Conservation (phyloP, 2,797 vertebrate genomes). For the Synaphobranchus kaupii region DNA sequence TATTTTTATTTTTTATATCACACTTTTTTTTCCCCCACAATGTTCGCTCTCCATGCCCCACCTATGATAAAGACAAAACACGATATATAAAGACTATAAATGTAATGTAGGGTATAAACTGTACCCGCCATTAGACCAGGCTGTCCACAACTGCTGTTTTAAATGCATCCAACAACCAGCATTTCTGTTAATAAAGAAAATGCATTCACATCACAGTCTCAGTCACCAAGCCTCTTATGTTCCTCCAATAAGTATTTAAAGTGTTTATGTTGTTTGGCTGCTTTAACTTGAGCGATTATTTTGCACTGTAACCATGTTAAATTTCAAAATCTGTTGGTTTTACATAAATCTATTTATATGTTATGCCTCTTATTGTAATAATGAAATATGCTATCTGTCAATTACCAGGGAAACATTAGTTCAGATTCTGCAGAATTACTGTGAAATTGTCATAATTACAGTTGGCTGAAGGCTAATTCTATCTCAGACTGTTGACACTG, state of each 20-base stretch:
- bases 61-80: neutral
- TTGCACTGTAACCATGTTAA: slow-evolving; percentile 61
- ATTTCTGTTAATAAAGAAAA: neutral
- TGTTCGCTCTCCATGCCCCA: neutral
- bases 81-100: neutral
- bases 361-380: slow-evolving; percentile 61
- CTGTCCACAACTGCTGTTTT: neutral
- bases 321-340: slow-evolving; percentile 69
- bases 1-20: neutral
- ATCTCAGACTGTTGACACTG: slow-evolving; percentile 48
- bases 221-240: neutral
- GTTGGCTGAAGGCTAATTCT: slow-evolving; percentile 60
- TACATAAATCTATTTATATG: slow-evolving; percentile 70
- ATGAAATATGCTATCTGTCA: slow-evolving; percentile 56
- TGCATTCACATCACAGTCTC: neutral
- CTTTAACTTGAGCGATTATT: slow-evolving; percentile 49
- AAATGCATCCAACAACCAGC: neutral
- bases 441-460: slow-evolving; percentile 69
- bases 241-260: slow-evolving; percentile 13
- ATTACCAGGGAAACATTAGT: slow-evolving; percentile 56
- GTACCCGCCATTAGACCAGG: neutral
- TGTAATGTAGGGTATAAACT: neutral
- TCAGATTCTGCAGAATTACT: slow-evolving; percentile 52
- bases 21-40: neutral
- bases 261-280: slow-evolving; percentile 4